A percentile compares a stretch with the other conserved stretches of the same genome.
Evolutionary conservation across 1,140 invertebrate species (phyloP).

Genomic region (Halictus rubicundus): DNA sequence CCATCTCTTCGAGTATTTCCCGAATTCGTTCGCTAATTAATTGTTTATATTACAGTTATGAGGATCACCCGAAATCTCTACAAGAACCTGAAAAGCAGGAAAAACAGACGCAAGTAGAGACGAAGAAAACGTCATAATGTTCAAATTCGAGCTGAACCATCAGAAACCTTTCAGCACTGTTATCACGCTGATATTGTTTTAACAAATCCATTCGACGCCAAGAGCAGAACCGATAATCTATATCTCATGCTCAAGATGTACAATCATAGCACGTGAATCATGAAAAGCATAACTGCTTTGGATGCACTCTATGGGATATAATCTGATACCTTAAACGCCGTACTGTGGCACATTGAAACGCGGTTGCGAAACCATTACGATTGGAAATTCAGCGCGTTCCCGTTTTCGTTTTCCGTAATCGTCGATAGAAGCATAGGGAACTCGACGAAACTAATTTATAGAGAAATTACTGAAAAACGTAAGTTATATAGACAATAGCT

Average conservation of each 20-base stretch:
- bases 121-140: slow-evolving; percentile 78
- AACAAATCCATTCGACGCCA: slow-evolving; percentile 29
- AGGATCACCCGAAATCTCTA: slow-evolving; percentile 82
- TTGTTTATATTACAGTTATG: slow-evolving; percentile 80
- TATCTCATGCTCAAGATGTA: slow-evolving; percentile 52
- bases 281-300: slow-evolving; percentile 19
- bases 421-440: not conserved
- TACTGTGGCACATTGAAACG: not conserved
- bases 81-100: slow-evolving; percentile 70
- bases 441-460: not conserved
- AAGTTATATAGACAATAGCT: not conserved
- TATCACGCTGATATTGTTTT: slow-evolving; percentile 28
- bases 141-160: slow-evolving; percentile 6
- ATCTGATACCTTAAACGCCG: not conserved
- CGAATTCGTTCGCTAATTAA: not conserved
- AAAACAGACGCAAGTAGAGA: slow-evolving; percentile 60
- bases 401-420: not conserved
- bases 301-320: not conserved
- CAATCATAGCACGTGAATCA: slow-evolving; percentile 29
- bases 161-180: slow-evolving; percentile 4
- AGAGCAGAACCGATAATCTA: slow-evolving; percentile 23
- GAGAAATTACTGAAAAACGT: not conserved
- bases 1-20: slow-evolving; percentile 7
- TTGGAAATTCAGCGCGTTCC: not conserved
- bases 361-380: not conserved